Evolutionary conservation across 2,888 invertebrate species (phyloP).

Genomic region (Cosmia pyralina): DNA sequence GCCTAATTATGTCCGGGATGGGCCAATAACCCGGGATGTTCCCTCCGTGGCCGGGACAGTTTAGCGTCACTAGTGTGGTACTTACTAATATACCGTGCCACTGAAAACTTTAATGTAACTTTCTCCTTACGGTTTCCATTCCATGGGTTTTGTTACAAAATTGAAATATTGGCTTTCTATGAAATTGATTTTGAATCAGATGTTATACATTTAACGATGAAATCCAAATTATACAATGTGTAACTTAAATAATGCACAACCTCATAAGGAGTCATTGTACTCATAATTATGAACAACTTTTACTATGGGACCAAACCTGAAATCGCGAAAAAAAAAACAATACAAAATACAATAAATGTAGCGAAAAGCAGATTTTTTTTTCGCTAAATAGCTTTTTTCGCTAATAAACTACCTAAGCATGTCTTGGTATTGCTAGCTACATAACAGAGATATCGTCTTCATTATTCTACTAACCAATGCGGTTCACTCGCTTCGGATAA

Average conservation of each 20-base stretch:
- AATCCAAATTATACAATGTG: no score
- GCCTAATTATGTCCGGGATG: slow-evolving; percentile 15
- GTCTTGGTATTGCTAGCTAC: background rate
- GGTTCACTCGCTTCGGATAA: background rate
- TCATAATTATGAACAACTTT: no score
- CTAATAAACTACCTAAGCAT: background rate
- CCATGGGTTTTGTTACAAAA: background rate
- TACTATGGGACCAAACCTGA: no score
- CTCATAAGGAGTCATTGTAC: no score
- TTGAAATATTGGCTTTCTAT: background rate
- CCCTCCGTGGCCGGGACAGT: slow-evolving; percentile 1
- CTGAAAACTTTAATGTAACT: no score
- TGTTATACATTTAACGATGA: no score
- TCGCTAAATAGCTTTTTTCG: no score
- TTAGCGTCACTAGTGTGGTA: slow-evolving; percentile 49
- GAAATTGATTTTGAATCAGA: background rate
- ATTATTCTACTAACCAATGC: background rate
- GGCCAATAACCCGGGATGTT: slow-evolving; percentile 31
- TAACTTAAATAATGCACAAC: no score
- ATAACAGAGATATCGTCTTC: background rate
- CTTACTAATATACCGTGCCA: background rate
- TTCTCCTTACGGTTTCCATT: no score
- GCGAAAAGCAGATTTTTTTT: no score
- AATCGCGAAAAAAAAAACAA: no score
- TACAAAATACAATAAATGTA: no score